Base-by-base conservation (phyloP, 2,888 invertebrate species). In the Drosophila subquinaria region DNA sequence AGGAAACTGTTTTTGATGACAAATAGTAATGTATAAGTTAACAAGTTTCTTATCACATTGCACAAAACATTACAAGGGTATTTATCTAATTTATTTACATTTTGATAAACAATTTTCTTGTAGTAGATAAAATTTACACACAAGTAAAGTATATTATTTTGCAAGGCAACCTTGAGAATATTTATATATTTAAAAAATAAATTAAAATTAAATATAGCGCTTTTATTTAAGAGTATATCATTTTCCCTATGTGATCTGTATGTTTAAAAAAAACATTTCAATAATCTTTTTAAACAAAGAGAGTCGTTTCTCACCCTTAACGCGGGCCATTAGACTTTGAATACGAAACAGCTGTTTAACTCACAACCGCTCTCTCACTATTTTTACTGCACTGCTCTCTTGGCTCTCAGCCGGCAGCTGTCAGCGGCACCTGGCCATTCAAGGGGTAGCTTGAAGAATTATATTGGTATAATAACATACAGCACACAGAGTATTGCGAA, bases 341-440 rank as follows among this genome's bases (percentile, higher is more conserved):
- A 10, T 17, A 2, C 2, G 0, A 11, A 71, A 59, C 68, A 71
- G 71, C 74, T 73, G 73, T 55, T 73, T 50, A n/a, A 15, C 27
- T 17, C 43, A 36, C 47, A 23, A 33, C 10, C 1, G 27, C 40
- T 36, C 27, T n/a, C 38, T 47, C n/a, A 6, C 11, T 36, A 4
- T 15, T 13, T 42, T 27, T 11, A n/a, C 3, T 42, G 40, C 13
- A 3, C 6, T 13, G 13, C 40, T 45, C 59, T 43, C 38, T 47
- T 38, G 8, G 1, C 27, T 43, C 64, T 45, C 38, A 11, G 3
- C 10, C 35, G 27, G 45, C 75, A 73, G 69, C 79, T 75, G 74
- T 59, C 74, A 51, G 13, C 11, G 35, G 23, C 59, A 67, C 57
- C 61, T 59, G 48, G 45, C 8, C n/a, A 6, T 13, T 8, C 8